These are phyloP conservation scores for Lophura nycthemera DNA, from an alignment of 2,113 vertebrate genomes.

Conservation along the genomic window DNA sequence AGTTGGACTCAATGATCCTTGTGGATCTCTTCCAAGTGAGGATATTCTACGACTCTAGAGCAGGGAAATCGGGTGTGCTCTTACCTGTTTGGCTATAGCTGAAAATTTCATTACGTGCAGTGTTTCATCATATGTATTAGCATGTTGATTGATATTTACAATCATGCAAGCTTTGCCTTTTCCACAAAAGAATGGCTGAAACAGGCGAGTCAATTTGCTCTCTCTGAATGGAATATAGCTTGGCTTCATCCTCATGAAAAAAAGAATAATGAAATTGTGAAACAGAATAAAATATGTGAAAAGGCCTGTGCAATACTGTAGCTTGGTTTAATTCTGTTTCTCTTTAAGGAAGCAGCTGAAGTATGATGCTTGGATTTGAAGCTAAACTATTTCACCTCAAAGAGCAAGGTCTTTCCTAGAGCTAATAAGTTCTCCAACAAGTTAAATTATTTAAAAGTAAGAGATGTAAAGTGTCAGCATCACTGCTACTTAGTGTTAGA, in stretches of 20 bases:
- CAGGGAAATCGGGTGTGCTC: neutral
- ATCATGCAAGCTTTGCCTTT: conserved; percentile 90
- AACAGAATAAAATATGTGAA: neutral
- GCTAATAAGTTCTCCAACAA: neutral
- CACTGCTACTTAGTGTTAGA: neutral
- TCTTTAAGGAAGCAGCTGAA: neutral
- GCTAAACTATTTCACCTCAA: neutral
- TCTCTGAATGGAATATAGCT: conserved; percentile 88
- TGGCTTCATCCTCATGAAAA: conserved; percentile 57
- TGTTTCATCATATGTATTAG: conserved; percentile 89
- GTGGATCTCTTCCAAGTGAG: neutral
- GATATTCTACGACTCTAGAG: neutral
- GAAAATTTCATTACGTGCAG: conserved; percentile 93
- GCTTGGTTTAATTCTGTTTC: neutral
- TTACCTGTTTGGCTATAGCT: conserved; percentile 88
- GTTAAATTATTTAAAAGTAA: neutral
- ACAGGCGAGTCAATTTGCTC: conserved; percentile 91
- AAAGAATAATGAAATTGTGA: neutral
- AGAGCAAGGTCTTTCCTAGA: neutral
- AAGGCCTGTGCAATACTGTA: neutral
- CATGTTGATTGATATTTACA: conserved; percentile 89
- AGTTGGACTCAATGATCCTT: neutral
- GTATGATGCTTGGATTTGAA: neutral
- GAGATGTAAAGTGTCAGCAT: neutral
- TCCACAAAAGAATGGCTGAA: conserved; percentile 88